phyloP scores from a whole-genome alignment of 1,140 invertebrate species.

The Megalonaias nervosa region DNA sequence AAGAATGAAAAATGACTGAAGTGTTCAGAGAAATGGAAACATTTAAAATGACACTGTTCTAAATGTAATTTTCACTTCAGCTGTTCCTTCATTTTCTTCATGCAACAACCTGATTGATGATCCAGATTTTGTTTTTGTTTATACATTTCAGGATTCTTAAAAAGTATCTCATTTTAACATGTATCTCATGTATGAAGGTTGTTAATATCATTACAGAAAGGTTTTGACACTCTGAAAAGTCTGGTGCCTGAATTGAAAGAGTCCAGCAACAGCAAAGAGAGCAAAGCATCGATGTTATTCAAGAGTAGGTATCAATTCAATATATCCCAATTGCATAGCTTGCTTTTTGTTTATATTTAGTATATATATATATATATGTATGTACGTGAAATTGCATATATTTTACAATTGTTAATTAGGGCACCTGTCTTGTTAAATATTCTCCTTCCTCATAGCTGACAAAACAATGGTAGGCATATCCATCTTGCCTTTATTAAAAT shows the following conservation, averaged over 20 bases:
- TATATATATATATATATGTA: background rate
- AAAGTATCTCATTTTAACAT: too few relatives aligned
- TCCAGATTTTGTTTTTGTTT: too few relatives aligned
- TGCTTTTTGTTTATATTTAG: background rate
- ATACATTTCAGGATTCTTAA: too few relatives aligned
- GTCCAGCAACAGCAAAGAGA: conserved; percentile 89
- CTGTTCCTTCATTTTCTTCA: too few relatives aligned
- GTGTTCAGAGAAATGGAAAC: too few relatives aligned
- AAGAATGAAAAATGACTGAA: too few relatives aligned
- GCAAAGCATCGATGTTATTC: conserved; percentile 94
- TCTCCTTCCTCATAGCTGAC: background rate
- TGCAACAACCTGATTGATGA: too few relatives aligned
- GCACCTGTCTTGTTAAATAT: background rate
- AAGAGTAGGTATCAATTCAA: conserved; percentile 78
- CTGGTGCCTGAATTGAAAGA: conserved; percentile 89
- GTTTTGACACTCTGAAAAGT: conserved; percentile 92
- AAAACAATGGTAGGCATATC: background rate
- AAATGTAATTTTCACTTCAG: too few relatives aligned
- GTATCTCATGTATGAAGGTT: too few relatives aligned
- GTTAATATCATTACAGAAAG: conserved; percentile 76
- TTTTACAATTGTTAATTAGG: background rate
- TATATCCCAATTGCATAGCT: conserved; percentile 1
- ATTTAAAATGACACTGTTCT: too few relatives aligned
- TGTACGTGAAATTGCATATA: background rate
- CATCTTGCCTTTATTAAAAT: background rate